Conservation (phyloP, 2,888 invertebrate genomes). For the Erebia ligea region DNA sequence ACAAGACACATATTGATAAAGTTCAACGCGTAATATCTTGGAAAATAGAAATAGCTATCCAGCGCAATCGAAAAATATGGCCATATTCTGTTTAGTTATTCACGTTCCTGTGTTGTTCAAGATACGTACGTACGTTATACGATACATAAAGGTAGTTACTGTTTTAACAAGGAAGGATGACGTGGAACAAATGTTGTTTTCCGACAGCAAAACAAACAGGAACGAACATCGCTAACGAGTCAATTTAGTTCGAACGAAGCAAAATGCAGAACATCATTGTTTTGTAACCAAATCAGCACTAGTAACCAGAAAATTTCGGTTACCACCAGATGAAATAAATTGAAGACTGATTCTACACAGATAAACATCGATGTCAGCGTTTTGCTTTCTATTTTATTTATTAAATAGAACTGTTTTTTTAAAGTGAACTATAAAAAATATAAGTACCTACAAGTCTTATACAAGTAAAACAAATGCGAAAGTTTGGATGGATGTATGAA, state of each 20-base stretch:
- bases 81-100: background rate
- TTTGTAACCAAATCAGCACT: background rate
- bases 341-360: background rate
- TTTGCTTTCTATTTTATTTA: too few relatives aligned
- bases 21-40: background rate
- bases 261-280: slow-evolving; percentile 25
- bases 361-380: background rate
- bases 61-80: background rate
- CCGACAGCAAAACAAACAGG: slow-evolving; percentile 4
- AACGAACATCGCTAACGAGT: slow-evolving; percentile 17
- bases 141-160: too few relatives aligned
- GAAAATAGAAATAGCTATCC: too few relatives aligned
- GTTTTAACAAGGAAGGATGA: background rate
- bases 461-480: too few relatives aligned
- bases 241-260: slow-evolving; percentile 15
- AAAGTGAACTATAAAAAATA: too few relatives aligned
- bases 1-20: background rate
- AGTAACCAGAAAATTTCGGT: background rate
- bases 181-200: slow-evolving; percentile 3
- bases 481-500: too few relatives aligned
- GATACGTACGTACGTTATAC: background rate
- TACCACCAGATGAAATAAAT: background rate
- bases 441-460: too few relatives aligned
- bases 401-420: too few relatives aligned
- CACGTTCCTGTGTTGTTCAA: background rate